Evolutionary conservation across 2,888 invertebrate genomes (phyloP).

Genomic region (Gordius sp.): DNA sequence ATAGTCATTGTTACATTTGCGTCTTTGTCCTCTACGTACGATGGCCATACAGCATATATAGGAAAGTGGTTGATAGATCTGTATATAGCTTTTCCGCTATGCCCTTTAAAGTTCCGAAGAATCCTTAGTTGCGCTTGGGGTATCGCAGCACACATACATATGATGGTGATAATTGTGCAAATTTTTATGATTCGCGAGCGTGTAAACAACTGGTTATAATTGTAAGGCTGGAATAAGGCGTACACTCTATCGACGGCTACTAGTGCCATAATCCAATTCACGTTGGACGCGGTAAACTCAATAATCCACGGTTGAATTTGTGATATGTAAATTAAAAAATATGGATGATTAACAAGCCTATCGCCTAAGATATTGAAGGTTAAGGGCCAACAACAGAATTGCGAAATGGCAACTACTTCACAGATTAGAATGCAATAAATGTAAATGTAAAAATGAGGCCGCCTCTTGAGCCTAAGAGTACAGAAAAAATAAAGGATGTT

Average conservation of each 20-base stretch:
- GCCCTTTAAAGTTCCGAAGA: too few relatives aligned
- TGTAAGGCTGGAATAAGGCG: background rate
- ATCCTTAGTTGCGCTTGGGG: background rate
- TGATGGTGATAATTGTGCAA: background rate
- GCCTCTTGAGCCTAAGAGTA: background rate
- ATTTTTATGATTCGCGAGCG: background rate
- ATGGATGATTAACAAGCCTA: background rate
- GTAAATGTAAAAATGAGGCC: slow-evolving; percentile 9
- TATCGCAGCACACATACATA: background rate
- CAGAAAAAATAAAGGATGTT: background rate
- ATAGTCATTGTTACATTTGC: too few relatives aligned
- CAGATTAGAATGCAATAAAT: background rate
- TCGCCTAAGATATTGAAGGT: background rate
- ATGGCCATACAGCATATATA: too few relatives aligned
- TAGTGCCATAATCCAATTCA: slow-evolving; percentile 9
- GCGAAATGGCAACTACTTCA: background rate
- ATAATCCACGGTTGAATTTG: background rate
- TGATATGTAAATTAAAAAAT: background rate
- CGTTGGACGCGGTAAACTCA: background rate
- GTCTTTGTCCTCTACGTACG: too few relatives aligned
- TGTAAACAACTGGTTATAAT: background rate
- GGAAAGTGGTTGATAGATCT: too few relatives aligned
- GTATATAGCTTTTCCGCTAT: too few relatives aligned
- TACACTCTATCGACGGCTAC: background rate
- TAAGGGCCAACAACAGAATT: background rate